Evolutionary conservation across 1,140 invertebrate species (phyloP), one percentile per base, ranked within the genome.

Genomic region (Pectinophora gossypiella): DNA sequence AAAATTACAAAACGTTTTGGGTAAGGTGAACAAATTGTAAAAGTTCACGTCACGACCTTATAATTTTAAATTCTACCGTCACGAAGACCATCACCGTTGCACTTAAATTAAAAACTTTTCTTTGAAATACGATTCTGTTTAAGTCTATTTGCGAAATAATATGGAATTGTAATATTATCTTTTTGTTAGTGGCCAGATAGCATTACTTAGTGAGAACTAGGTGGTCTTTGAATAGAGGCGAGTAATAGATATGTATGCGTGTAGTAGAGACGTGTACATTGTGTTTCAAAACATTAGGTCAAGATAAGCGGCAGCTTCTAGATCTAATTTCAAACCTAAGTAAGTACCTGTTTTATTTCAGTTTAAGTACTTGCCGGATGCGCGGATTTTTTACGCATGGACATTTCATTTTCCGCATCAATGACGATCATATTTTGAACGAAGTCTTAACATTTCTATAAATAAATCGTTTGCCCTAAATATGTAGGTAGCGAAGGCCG

Each of bases 21-120:
- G 53, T 64, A 69, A 68, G 64, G 60, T 68, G 65, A 73, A 66
- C 67, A 64, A 57, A 65, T 61, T 61, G 57, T 48, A 65, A 74
- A 75, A 76, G 70, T 78, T 40, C 36, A 40, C 10, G 16, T 78
- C 72, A 76, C 64, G 68, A 61, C 53, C 66, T 73, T 67, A 38
- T 44, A 48, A 62, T 46, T 56, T 58, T 42, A 48, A 21, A 43
- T 36, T 55, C 51, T 16, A 15, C 15, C 51, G 60, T 66, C 61
- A 64, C 59, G 62, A 65, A 57, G 53, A 60, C 7, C n/a, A n/a
- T n/a, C n/a, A n/a, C n/a, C n/a, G n/a, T n/a, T 7, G 27, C 1
- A 32, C 2, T 12, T 32, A 32, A 32, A 32, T 32, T 12, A 32
- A 12, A 3, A 32, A n/a, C 9, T 32, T 32, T 32, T 32, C n/a